Base-by-base conservation (phyloP, 2,888 invertebrate species). In the Eupithecia centaureata region DNA sequence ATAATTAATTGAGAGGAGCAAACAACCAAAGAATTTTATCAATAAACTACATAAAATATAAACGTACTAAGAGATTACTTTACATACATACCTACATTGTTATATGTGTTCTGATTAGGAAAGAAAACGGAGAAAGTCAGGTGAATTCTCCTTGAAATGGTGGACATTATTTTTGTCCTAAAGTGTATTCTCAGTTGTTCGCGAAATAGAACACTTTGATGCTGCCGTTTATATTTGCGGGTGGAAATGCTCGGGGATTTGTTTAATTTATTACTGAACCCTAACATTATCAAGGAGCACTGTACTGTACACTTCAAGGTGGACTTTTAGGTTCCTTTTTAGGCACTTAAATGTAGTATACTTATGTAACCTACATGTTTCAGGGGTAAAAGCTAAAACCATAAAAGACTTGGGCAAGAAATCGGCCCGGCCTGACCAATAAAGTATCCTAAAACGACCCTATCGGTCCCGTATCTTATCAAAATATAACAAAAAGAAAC, bases 131-230 rank as follows among this genome's bases (percentile, higher is more conserved):
- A 35, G 13, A 15, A 35, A 35, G 35, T 35, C 10, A 22, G 12
- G 12, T 47, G 8, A 38, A 18, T 4, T 47, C 10, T 1, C 47
- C 18, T 42, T 42, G 18, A 5, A 25, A 22, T 32, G 15, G 5
- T 42, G 30, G 18, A 15, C 18, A 42, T 18, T 68, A 28, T 47
- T 56, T 38, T 47, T 72, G 76, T 65, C 47, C 65, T 63, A 27
- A 54, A 67, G 56, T 77, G 75, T 76, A 74, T 52, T 60, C 68
- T 70, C 74, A 75, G 65, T 72, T 76, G 72, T 72, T 75, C 74
- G 61, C 68, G 59, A 75, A 74, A 74, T 66, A 76, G 61, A 72
- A 73, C 71, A 74, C 78, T 78, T 76, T 78, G 78, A 77, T 69
- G 77, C 54, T 65, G 54, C 57, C 62, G 67, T 67, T 74, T 75